These are phyloP conservation scores for Crematogaster levior DNA, from an alignment of 2,888 invertebrate genomes.

Conservation along the genomic window DNA sequence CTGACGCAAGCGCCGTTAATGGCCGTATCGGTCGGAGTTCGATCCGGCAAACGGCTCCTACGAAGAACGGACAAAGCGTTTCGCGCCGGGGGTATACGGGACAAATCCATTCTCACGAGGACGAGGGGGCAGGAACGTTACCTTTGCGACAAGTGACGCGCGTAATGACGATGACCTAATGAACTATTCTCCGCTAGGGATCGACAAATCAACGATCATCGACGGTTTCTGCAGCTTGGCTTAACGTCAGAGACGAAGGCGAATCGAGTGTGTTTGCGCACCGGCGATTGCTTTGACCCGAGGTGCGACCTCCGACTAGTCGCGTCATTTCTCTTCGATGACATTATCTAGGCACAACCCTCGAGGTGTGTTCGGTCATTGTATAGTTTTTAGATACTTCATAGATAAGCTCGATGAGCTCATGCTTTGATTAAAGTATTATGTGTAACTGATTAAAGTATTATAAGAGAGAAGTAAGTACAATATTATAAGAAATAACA, in stretches of 20 bases:
- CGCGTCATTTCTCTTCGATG: constrained; percentile 52
- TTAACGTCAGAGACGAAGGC: constrained; percentile 53
- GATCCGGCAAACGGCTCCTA: constrained; percentile 27
- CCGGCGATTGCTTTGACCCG: constrained; percentile 62
- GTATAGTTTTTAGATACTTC: not conserved
- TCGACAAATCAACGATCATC: constrained; percentile 23
- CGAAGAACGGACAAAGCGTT: constrained; percentile 33
- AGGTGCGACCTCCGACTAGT: constrained; percentile 56
- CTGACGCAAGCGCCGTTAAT: constrained; percentile 52
- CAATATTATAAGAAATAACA: not conserved
- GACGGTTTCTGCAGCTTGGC: not conserved
- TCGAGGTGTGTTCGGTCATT: constrained; percentile 16
- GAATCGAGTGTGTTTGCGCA: constrained; percentile 63
- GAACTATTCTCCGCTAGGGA: constrained; percentile 62
- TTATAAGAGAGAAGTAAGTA: not conserved
- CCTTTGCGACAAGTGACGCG: constrained; percentile 39
- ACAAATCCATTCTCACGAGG: constrained; percentile 64
- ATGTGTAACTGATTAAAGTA: constrained; percentile 8
- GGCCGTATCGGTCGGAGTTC: constrained; percentile 40
- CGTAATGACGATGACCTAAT: constrained; percentile 69
- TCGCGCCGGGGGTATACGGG: constrained; percentile 24
- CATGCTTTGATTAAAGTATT: constrained; percentile 5
- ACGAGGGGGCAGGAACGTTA: not conserved
- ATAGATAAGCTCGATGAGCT: not conserved
- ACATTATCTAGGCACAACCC: constrained; percentile 52